Base-by-base conservation (phyloP, 2,888 invertebrate species). In the Erebia epiphron region DNA sequence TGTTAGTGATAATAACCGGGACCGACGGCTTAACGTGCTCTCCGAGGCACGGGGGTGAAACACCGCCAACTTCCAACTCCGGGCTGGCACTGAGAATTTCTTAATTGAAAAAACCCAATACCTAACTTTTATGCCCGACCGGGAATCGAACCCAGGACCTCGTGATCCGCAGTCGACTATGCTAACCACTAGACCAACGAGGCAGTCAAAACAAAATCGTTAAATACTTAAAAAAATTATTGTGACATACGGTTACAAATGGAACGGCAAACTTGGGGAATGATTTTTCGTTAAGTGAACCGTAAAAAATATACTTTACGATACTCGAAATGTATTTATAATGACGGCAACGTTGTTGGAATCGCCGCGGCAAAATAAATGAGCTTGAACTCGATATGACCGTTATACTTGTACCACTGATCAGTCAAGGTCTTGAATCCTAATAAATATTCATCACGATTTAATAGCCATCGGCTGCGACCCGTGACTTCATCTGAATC, bases 331-430 rank as follows among this genome's bases (percentile, higher is more conserved):
- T 56, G 21, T 13, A 21, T 21, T 13, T 13, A 26, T 58, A 35
- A 58, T 58, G 26, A 57, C 9, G 35, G 57, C 57, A 35, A 58
- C 57, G 35, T 35, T 26, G 11, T 43, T 61, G 54, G 18, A 54
- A 54, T 54, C 14, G 26, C 26, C 57, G 35, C n/a, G 11, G 16
- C 16, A 61, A 43, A 61, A 35, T 41, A 46, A 18, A 18, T 46
- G 18, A 62, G 62, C 21, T 62, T 14, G 14, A 49, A 46, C 21
- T 62, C 8, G 21, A 49, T 14, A n/a, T 21, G 21, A 21, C 46
- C 49, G 61, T 18, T 62, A 49, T 7, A 62, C 14, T 52, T 52
- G 46, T 46, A 52, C 4, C 13, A 62, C 14, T 46, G 49, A 21
- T 49, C 46, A 46, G 46, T 62, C 46, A 62, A 62, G 62, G 46